Conservation (phyloP, 2,797 vertebrate species). For the Psittacula derbiana region DNA sequence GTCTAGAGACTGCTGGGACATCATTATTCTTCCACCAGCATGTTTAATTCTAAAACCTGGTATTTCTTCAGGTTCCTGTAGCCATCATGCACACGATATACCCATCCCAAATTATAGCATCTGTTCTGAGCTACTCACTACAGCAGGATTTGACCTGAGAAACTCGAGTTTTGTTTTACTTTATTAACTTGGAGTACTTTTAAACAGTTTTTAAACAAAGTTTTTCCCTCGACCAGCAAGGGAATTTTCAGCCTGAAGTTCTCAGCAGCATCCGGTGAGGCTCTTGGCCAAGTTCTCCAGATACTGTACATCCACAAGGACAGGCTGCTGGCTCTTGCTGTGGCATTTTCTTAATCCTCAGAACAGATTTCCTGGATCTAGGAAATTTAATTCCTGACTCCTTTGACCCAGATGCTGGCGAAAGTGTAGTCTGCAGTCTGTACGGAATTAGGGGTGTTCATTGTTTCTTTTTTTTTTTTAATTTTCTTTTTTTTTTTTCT, state of each 20-base stretch:
- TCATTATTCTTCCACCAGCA: constrained; percentile 19
- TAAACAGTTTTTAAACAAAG: constrained; percentile 74
- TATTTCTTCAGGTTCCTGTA: constrained; percentile 57
- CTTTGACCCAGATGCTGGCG: constrained; percentile 72
- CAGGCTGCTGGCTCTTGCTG: constrained; percentile 62
- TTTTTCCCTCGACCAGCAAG: constrained; percentile 86
- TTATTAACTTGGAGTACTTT: constrained; percentile 76
- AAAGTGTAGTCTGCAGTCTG: constrained; percentile 66
- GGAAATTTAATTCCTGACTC: constrained; percentile 79
- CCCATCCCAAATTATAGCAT: constrained; percentile 54
- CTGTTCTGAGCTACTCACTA: constrained; percentile 80
- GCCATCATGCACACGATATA: constrained; percentile 59
- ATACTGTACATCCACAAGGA: constrained; percentile 70
- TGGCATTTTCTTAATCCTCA: constrained; percentile 74
- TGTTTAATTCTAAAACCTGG: constrained; percentile 59
- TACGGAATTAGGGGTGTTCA: constrained; percentile 27
- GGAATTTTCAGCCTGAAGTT: constrained; percentile 76
- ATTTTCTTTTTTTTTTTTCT: background rate
- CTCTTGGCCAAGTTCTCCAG: constrained; percentile 76
- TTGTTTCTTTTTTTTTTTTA: background rate
- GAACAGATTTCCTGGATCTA: constrained; percentile 75
- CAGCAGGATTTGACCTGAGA: constrained; percentile 83
- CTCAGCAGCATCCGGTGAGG: constrained; percentile 75
- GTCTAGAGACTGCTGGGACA: constrained; percentile 24
- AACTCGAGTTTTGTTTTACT: constrained; percentile 75